Base-by-base conservation (phyloP, 2,888 invertebrate species). In the Pseudococcus jackbeardsleyi region DNA sequence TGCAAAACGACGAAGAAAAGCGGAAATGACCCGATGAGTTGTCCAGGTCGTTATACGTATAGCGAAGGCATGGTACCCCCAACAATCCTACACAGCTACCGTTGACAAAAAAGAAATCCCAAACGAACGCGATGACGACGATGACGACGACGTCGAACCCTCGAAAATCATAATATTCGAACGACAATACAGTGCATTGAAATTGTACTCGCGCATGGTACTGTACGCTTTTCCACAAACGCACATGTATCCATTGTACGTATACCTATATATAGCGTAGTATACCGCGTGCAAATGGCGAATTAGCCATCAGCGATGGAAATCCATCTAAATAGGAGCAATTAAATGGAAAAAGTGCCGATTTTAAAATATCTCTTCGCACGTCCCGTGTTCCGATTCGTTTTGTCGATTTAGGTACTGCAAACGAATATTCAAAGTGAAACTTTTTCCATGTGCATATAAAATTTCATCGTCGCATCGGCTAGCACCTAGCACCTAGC, bases 1-100 rank as follows among this genome's bases (percentile, higher is more conserved):
- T 68, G 68, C 68, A 26, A 68, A 54, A 54, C 54, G 68, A 68
- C 68, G 68, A 68, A 68, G 68, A 68, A 68, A 68, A 68, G 26
- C 68, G 68, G 68, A 68, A 68, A 68, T 68, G 68, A 68, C 68
- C 68, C 68, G 68, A 68, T 19, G 68, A 68, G 68, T 68, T 68
- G 68, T 68, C 22, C 68, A 68, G 68, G 68, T 68, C 68, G 68
- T 68, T 68, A 68, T 26, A 26, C 54, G 54, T 50, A n/a, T n/a
- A 42, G 9, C 64, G 64, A n/a, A 42, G 42, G 48, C 15, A 50
- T 3, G 11, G 8, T 26, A 26, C 68, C 68, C 68, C 11, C 8
- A 12, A 68, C 22, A 26, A 9, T 42, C 42, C 9, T 42, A 42
- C 42, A 42, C 42, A 42, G 42, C 42, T 42, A 42, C 42, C 42